Evolutionary conservation across 2,113 vertebrate genomes (phyloP).

Genomic region (Phocoena phocoena): DNA sequence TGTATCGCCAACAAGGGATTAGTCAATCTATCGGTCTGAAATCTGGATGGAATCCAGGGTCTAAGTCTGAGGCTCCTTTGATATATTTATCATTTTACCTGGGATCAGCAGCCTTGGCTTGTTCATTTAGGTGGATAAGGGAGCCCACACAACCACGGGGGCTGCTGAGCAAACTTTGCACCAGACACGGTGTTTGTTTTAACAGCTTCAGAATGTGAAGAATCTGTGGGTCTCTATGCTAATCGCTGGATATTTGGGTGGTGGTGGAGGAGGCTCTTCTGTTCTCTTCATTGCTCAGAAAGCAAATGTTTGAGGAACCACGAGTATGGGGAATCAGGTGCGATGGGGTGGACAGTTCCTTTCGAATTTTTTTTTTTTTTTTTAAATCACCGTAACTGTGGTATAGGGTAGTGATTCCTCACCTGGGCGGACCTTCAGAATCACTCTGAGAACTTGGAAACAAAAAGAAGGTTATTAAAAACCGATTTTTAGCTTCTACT

Average conservation of each 20-base stretch:
- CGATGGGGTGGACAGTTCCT: neutral
- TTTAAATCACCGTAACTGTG: neutral
- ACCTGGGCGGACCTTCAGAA: slow-evolving; percentile 3
- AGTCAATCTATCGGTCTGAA: slow-evolving; percentile 65
- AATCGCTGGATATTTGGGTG: slow-evolving; percentile 52
- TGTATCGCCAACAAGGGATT: slow-evolving; percentile 72
- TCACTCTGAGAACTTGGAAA: slow-evolving; percentile 39
- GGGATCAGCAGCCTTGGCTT: neutral
- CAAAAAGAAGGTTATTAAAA: slow-evolving; percentile 35
- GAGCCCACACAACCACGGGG: neutral
- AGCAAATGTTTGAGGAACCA: slow-evolving; percentile 54
- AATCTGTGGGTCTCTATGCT: slow-evolving; percentile 73
- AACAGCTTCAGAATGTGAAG: slow-evolving; percentile 69
- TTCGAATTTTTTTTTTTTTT: neutral
- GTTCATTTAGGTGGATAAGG: neutral
- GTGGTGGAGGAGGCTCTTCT: slow-evolving; percentile 36
- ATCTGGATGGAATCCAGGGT: slow-evolving; percentile 67
- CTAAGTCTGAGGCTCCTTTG: slow-evolving; percentile 47
- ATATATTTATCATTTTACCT: slow-evolving; percentile 51
- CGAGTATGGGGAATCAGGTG: neutral
- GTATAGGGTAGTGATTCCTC: neutral
- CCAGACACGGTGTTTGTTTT: slow-evolving; percentile 58
- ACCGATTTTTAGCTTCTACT: neutral
- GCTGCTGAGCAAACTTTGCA: slow-evolving; percentile 19
- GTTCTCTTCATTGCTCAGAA: slow-evolving; percentile 30